Base-by-base conservation (phyloP, 2,888 invertebrate species). In the Dendrolimus pini region DNA sequence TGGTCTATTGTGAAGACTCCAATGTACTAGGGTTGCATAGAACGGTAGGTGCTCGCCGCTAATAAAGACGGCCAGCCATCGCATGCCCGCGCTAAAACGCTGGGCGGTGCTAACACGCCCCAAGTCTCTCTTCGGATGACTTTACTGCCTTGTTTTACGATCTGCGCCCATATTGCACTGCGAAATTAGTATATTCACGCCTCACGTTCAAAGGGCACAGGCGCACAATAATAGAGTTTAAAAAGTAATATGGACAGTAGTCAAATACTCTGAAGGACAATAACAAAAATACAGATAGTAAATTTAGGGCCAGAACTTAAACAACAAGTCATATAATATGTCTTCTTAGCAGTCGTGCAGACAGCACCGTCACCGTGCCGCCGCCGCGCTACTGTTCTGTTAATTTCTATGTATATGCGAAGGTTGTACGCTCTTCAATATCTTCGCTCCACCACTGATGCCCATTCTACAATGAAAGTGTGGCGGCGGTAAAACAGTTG, bases 51-150 rank as follows among this genome's bases (percentile, higher is more conserved):
- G 78, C 73, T 47, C 47, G 74, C 66, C 66, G 80, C 77, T 87
- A 87, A 88, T 87, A 85, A 80, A 88, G 86, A 85, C 82, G 74
- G 75, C 68, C 63, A 69, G 71, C 47, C 71, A 70, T 75, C 66
- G 77, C 76, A 74, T 77, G 78, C 74, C 76, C 73, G 76, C 72
- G 77, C 78, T 82, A 82, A 87, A 86, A 78, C 86, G 78, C 80
- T 73, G 84, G 88, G 88, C 87, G 88, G 74, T 69, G 70, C 78
- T 67, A 68, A 78, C 79, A 82, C 87, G 86, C 87, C 86, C 83
- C 69, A 71, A 47, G 47, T 47, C 47, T 47, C 47, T 47, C 9
- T 47, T 47, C 47, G 47, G 9, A 64, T 67, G 69, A 75, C 79
- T 82, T 83, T 79, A 82, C 77, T 75, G 80, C 83, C 72, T 68